Evolutionary conservation across 2,888 invertebrate genomes (phyloP).

Genomic region (Sussaba pulchella): DNA sequence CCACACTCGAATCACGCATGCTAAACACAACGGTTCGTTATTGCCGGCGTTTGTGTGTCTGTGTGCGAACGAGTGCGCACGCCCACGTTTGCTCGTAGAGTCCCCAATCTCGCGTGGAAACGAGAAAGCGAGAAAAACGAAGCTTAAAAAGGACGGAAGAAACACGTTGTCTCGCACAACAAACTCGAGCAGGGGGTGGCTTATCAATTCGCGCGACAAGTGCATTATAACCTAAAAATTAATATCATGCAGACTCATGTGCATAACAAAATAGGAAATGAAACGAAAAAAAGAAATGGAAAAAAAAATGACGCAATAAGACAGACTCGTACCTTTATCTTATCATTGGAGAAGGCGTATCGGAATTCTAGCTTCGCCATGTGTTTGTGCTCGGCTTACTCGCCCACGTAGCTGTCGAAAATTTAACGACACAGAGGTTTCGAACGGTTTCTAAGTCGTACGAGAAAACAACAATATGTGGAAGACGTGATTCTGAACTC

Average conservation of each 20-base stretch:
- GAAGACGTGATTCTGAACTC: constrained; percentile 29
- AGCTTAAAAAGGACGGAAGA: background rate
- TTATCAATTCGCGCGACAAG: constrained; percentile 38
- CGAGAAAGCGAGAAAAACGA: constrained; percentile 20
- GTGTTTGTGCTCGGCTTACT: constrained; percentile 70
- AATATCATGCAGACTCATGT: constrained; percentile 43
- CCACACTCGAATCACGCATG: too few species aligned
- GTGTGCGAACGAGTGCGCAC: constrained; percentile 21
- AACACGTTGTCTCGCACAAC: constrained; percentile 28
- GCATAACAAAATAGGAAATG: constrained; percentile 5
- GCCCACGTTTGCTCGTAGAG: constrained; percentile 39
- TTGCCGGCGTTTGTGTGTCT: background rate
- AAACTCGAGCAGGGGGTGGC: constrained; percentile 15
- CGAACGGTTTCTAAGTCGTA: too few species aligned
- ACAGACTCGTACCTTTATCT: constrained; percentile 74
- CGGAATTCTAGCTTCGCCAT: constrained; percentile 72
- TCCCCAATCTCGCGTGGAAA: background rate
- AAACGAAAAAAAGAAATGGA: constrained; percentile 1
- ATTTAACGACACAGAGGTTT: constrained; percentile 30
- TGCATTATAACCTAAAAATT: constrained; percentile 22
- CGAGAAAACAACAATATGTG: constrained; percentile 55
- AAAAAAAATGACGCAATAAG: constrained; percentile 9
- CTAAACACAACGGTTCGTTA: too few species aligned
- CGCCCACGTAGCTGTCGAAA: constrained; percentile 51
- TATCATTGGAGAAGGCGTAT: constrained; percentile 79